Evolutionary conservation across 1,140 invertebrate genomes (phyloP).

Genomic region (Hylyphantes graminicola): DNA sequence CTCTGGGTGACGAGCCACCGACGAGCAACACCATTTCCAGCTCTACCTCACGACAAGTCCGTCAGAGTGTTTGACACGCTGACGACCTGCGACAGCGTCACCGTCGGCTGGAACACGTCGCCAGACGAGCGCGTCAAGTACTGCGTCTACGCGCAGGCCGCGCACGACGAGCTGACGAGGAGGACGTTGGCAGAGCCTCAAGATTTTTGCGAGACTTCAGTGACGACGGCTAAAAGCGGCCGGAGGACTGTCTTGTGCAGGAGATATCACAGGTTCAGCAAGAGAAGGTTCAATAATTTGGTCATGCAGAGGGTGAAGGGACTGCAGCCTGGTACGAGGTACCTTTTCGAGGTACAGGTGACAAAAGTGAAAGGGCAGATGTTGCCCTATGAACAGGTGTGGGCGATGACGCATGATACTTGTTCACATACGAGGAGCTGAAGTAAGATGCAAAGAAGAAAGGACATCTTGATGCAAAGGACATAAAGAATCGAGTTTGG

Average conservation of each 20-base stretch:
- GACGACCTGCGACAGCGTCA: slow-evolving; percentile 65
- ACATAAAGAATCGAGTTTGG: no score
- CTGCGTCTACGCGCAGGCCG: slow-evolving; percentile 66
- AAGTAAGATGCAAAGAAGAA: not conserved
- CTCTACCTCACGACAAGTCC: slow-evolving; percentile 63
- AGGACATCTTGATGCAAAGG: no score
- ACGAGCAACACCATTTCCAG: slow-evolving; percentile 62
- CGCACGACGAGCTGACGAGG: slow-evolving; percentile 18
- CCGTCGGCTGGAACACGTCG: slow-evolving; percentile 65
- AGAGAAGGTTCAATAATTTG: slow-evolving; percentile 61
- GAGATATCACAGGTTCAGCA: slow-evolving; percentile 61
- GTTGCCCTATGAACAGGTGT: slow-evolving; percentile 64
- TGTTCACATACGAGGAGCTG: not conserved
- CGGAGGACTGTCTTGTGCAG: slow-evolving; percentile 63
- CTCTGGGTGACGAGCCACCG: slow-evolving; percentile 59
- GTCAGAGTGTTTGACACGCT: slow-evolving; percentile 63
- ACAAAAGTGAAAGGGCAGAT: slow-evolving; percentile 64
- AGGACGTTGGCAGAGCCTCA: slow-evolving; percentile 58
- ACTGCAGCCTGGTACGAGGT: slow-evolving; percentile 64
- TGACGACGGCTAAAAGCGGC: slow-evolving; percentile 19
- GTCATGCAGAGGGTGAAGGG: slow-evolving; percentile 64
- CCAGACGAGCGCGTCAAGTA: slow-evolving; percentile 65
- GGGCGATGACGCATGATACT: slow-evolving; percentile 47
- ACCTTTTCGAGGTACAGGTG: slow-evolving; percentile 66
- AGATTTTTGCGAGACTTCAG: slow-evolving; percentile 51